These are phyloP conservation scores for Cephalotes varians DNA, from an alignment of 2,888 invertebrate species.

Conservation along the genomic window DNA sequence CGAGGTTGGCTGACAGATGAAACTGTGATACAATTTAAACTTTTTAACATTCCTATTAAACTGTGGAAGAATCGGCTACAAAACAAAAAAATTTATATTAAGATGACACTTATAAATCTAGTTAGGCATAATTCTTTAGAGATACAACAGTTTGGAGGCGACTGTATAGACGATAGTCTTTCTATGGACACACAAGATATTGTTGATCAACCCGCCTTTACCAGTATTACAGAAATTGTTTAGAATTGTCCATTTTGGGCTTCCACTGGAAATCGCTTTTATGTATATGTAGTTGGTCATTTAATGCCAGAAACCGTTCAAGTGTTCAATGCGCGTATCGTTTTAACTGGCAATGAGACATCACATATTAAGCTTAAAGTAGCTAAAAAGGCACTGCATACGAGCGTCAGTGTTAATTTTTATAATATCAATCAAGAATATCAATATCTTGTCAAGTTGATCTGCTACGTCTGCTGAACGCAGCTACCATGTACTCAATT, in stretches of 20 bases:
- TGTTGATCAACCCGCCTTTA: slow-evolving; percentile 83
- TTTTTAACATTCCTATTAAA: slow-evolving; percentile 92
- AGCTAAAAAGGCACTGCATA: slow-evolving; percentile 93
- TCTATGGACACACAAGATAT: slow-evolving; percentile 86
- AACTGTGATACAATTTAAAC: slow-evolving; percentile 94
- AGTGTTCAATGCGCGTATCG: slow-evolving; percentile 97
- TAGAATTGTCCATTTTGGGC: slow-evolving; percentile 97
- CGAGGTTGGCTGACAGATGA: slow-evolving; percentile 95
- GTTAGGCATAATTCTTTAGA: slow-evolving; percentile 84
- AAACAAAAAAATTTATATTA: slow-evolving; percentile 90
- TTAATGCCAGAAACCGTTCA: slow-evolving; percentile 97
- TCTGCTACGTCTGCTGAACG: no score
- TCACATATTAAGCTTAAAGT: slow-evolving; percentile 96
- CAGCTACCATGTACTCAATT: no score
- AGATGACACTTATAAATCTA: slow-evolving; percentile 92
- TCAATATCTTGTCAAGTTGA: no score
- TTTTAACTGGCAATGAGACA: slow-evolving; percentile 99
- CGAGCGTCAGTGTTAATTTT: slow-evolving; percentile 93
- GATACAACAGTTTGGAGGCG: slow-evolving; percentile 82
- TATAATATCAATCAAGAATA: slow-evolving; percentile 97
- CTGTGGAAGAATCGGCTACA: slow-evolving; percentile 91
- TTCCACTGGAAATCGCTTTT: slow-evolving; percentile 96
- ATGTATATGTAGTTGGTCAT: slow-evolving; percentile 97
- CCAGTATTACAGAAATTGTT: slow-evolving; percentile 86
- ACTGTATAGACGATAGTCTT: slow-evolving; percentile 84